Evolutionary conservation across 2,888 invertebrate genomes (phyloP).

Genomic region (Drosophila multiciliata): DNA sequence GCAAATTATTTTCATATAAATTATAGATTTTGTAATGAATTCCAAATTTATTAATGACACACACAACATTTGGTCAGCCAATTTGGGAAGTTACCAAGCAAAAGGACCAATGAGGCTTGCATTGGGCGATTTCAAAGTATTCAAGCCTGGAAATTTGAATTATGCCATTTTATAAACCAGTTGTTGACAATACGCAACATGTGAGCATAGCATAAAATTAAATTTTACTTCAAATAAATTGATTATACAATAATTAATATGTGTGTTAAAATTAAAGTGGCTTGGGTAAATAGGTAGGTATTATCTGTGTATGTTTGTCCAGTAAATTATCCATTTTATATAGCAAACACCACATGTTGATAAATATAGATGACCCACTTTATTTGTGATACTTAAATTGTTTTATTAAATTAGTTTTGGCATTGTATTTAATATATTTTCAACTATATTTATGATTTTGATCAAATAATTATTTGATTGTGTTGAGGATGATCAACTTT

Average conservation of each 20-base stretch:
- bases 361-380: not conserved
- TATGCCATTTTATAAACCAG: not conserved
- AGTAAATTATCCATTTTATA: not conserved
- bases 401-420: constrained; percentile 1
- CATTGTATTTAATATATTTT: not conserved
- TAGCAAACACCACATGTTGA: not conserved
- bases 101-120: constrained; percentile 18
- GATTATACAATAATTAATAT: constrained; percentile 16
- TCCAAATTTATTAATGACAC: constrained; percentile 70
- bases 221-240: constrained; percentile 7
- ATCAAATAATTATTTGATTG: not conserved
- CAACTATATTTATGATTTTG: not conserved
- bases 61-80: constrained; percentile 28
- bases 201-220: not conserved
- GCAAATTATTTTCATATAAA: constrained; percentile 75
- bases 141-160: constrained; percentile 8
- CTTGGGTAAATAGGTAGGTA: too few relatives aligned
- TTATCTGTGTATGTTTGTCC: not conserved
- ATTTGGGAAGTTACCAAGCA: constrained; percentile 28
- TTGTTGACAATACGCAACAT: not conserved
- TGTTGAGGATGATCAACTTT: not conserved
- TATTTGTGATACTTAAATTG: not conserved
- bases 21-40: constrained; percentile 73
- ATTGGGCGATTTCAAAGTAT: constrained; percentile 28
- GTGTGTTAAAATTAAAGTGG: not conserved